phyloP scores from a whole-genome alignment of 2,113 vertebrate genomes.

The Dissostichus mawsoni region DNA sequence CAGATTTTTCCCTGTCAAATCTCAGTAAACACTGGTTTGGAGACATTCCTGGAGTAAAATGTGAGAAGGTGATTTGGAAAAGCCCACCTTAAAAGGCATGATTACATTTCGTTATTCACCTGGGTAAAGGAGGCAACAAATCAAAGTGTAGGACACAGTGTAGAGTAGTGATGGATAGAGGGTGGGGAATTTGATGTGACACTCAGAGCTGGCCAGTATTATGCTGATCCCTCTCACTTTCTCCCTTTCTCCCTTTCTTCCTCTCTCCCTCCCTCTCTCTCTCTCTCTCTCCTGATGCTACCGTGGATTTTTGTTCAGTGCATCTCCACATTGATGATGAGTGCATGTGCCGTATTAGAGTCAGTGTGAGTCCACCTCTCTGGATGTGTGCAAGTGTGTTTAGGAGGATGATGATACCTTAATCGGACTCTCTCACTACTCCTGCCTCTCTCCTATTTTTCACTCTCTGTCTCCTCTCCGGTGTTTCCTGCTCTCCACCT shows the following conservation, averaged over 20 bases:
- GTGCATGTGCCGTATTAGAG: conserved; percentile 22
- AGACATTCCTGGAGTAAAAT: too few relatives aligned
- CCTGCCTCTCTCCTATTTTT: neutral
- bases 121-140: neutral
- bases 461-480: conserved; percentile 33
- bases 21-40: too few relatives aligned
- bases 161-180: conserved; percentile 20
- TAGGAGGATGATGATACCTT: conserved; percentile 37
- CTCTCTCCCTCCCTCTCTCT: conserved; percentile 3
- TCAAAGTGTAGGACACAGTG: neutral
- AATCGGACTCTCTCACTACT: conserved; percentile 26
- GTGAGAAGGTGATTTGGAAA: too few relatives aligned
- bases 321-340: conserved; percentile 54
- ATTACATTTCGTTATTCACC: neutral
- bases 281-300: conserved; percentile 29
- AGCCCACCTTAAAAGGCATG: neutral
- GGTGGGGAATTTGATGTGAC: conserved; percentile 57
- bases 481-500: conserved; percentile 57
- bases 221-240: conserved; percentile 34
- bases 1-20: too few relatives aligned
- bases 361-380: conserved; percentile 43
- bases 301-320: conserved; percentile 25
- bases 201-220: conserved; percentile 52
- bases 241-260: conserved; percentile 4
- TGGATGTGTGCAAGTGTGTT: conserved; percentile 18